Evolutionary conservation across 2,888 invertebrate species (phyloP), one percentile per base, ranked within the genome.

Genomic region (Drosophila subsilvestris): DNA sequence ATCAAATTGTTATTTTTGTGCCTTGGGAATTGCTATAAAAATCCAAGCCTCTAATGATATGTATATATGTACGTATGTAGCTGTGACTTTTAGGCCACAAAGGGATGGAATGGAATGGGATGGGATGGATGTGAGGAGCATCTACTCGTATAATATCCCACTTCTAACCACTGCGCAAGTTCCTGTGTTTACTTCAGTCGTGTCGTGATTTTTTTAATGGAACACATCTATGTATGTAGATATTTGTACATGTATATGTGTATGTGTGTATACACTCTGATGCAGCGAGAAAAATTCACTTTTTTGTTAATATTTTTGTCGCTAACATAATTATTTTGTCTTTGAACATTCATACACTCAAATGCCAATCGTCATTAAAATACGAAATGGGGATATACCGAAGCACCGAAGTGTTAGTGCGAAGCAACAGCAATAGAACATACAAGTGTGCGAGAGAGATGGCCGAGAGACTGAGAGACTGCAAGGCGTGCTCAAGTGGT

Each of bases 301-400:
- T 44, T 44, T 44, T 44, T 75, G 66, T 57, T 81, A 79, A 79
- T 79, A 79, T 79, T 79, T 79, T 79, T 79, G 82, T 69, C 73
- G 79, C 50, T 73, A 75, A 63, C 63, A 81, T 75, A 79, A 79
- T 79, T 79, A 79, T 61, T 79, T 79, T 79, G 79, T 79, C 73
- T 76, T 63, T 73, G 75, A 48, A 57, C 57, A 56, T 56, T 45
- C 56, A 56, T 56, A 37, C 37, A 37, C n/a, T 29, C 56, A 45
- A 56, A 29, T 43, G 42, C 20, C 14, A 60, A 74, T 79, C 63
- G 60, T 55, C 53, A 61, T 61, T 54, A 54, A 61, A 61, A 61
- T 45, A 44, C 61, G 25, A 48, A 53, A 59, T 32, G 29, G 22
- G n/a, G 37, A 37, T 14, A n/a, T n/a, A 37, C 71, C 63, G 53